Evolutionary conservation across 2,888 invertebrate genomes (phyloP).

Genomic region (Dolichopus griseipennis): DNA sequence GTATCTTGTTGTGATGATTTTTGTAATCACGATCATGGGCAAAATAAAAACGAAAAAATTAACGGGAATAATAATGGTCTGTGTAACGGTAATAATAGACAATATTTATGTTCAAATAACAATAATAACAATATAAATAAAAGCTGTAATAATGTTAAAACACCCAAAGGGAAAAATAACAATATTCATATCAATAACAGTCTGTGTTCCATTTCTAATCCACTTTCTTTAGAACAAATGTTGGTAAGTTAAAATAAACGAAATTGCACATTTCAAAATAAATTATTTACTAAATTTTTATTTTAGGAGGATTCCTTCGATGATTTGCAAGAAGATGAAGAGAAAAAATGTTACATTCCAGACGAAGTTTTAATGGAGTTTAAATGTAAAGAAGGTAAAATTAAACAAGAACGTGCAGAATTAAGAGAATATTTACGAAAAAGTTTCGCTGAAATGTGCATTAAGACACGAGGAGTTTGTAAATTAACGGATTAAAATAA

Average conservation of each 20-base stretch:
- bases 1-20: conserved; percentile 82
- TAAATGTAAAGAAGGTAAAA: conserved; percentile 67
- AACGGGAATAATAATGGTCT: conserved; percentile 24
- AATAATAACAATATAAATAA: conserved; percentile 15
- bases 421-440: conserved; percentile 71
- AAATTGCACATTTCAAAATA: neutral
- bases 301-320: conserved; percentile 64
- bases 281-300: conserved; percentile 11
- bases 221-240: conserved; percentile 60
- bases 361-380: conserved; percentile 82
- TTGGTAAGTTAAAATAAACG: conserved; percentile 49
- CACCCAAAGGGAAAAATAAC: conserved; percentile 14
- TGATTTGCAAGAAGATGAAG: conserved; percentile 61
- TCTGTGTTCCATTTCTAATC: conserved; percentile 21
- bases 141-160: conserved; percentile 14
- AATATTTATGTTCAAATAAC: conserved; percentile 35
- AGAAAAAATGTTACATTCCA: conserved; percentile 67
- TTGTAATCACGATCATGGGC: conserved; percentile 59
- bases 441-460: conserved; percentile 72
- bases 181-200: conserved; percentile 24
- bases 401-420: conserved; percentile 71
- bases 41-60: neutral
- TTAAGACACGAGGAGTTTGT: conserved; percentile 19
- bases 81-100: conserved; percentile 31
- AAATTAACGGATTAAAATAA: conserved; percentile 18